Conservation (phyloP, 2,797 vertebrate species). For the Helicolenus hilgendorfi region DNA sequence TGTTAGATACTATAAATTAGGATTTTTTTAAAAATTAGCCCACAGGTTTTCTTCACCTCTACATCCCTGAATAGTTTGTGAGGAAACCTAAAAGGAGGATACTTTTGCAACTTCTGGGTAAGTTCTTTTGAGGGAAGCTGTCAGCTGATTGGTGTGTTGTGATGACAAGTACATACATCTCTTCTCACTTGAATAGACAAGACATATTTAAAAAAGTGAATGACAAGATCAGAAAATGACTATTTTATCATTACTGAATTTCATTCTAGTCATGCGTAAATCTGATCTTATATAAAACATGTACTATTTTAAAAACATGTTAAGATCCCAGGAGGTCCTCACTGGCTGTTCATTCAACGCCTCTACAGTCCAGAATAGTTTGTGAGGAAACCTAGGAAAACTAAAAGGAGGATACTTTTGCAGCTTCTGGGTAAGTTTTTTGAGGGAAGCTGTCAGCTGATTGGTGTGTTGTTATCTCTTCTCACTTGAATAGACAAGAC, state of each 20-base stretch:
- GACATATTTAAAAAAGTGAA: background rate
- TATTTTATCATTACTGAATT: too few relatives aligned
- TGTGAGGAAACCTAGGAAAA: too few relatives aligned
- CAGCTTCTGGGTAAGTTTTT: background rate
- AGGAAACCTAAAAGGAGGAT: background rate
- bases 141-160: too few relatives aligned
- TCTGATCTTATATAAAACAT: too few relatives aligned
- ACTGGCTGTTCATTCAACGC: too few relatives aligned
- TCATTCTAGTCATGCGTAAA: too few relatives aligned
- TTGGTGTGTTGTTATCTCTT: background rate
- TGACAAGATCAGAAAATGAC: background rate
- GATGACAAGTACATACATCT: background rate
- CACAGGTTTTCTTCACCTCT: background rate
- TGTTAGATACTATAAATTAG: background rate
- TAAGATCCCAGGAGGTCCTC: too few relatives aligned
- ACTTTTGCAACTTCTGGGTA: too few relatives aligned
- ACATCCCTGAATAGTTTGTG: background rate
- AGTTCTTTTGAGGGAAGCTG: too few relatives aligned
- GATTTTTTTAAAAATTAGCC: background rate
- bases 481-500: background rate
- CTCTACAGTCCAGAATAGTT: too few relatives aligned
- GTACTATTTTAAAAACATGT: too few relatives aligned
- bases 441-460: background rate
- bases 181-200: too few relatives aligned
- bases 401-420: background rate